Base-by-base conservation (phyloP, 2,888 invertebrate genomes). In the Carpatolechia fugitivella region DNA sequence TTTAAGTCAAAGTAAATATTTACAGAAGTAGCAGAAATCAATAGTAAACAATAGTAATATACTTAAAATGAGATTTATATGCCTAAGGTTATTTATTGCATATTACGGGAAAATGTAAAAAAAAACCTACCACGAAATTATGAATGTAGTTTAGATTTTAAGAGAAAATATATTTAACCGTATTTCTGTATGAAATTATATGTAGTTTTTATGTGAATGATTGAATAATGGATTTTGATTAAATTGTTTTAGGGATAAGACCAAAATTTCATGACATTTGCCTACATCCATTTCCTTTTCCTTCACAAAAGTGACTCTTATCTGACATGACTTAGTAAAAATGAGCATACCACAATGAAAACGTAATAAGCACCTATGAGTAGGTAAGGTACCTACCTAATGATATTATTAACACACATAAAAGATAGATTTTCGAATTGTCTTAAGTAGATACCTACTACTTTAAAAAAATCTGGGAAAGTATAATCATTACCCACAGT, bases 131-230 rank as follows among this genome's bases (percentile, higher is more conserved):
- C 79, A 82, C 73, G 72, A 82, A 82, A 82, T 76, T 80, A 83
- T 80, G 72, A 82, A 81, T 83, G 89, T 89, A 89, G 89, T 78
- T 76, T 79, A 87, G 85, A 78, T 60, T 51, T 59, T 88, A 88
- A 87, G 85, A 78, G 80, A 82, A 80, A 88, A 86, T 89, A 89
- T 90, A 90, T 89, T 85, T 90, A 90, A 89, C 81, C 90, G 88
- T 90, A 90, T 90, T 90, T 90, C 90, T 89, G 88, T 90, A 90
- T 88, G 88, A 89, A 87, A 90, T 90, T 89, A 90, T 89, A 90
- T 87, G 90, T 90, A 89, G 89, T 88, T 89, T 89, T 84, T 89
- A 90, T 89, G 89, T 88, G 86, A 78, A 85, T 82, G 78, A 87
- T 85, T 82, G 81, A 85, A 81, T 78, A 79, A 74, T 87, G 84